These are phyloP conservation scores for Takifugu ocellatus DNA, from an alignment of 2,797 vertebrate genomes.

Conservation along the genomic window DNA sequence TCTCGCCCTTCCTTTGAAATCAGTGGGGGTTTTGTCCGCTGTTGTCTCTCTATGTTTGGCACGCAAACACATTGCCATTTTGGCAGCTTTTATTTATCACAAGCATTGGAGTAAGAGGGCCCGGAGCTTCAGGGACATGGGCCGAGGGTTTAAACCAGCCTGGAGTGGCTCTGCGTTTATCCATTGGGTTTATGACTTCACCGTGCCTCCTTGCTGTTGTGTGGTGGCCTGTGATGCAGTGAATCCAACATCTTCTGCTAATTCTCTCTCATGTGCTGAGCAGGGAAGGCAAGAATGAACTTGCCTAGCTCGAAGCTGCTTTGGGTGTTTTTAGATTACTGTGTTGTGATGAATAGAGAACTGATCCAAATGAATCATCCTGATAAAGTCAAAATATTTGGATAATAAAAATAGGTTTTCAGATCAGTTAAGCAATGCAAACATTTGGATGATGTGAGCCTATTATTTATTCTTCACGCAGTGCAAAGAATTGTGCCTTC, in stretches of 20 bases:
- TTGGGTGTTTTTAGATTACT: too few relatives aligned
- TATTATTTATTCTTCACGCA: too few relatives aligned
- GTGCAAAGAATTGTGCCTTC: neutral
- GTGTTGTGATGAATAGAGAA: too few relatives aligned
- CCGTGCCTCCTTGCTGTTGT: slow-evolving; percentile 15
- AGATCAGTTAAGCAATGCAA: too few relatives aligned
- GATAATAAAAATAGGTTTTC: too few relatives aligned
- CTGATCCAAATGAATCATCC: too few relatives aligned
- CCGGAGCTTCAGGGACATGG: slow-evolving; percentile 46
- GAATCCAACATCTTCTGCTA: slow-evolving; percentile 7
- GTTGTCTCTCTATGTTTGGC: slow-evolving; percentile 61
- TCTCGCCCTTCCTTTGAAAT: slow-evolving; percentile 61
- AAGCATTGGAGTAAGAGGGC: slow-evolving; percentile 51
- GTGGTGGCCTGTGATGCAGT: slow-evolving; percentile 13
- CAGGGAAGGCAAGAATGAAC: slow-evolving; percentile 3
- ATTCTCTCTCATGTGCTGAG: slow-evolving; percentile 18
- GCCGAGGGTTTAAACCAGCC: slow-evolving; percentile 50
- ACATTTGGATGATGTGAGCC: too few relatives aligned
- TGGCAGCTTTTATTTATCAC: slow-evolving; percentile 62
- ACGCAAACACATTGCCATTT: slow-evolving; percentile 52
- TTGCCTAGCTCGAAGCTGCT: too few relatives aligned
- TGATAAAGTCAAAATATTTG: too few relatives aligned
- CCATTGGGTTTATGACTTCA: slow-evolving; percentile 21
- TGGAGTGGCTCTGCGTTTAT: slow-evolving; percentile 40
- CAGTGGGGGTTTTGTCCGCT: slow-evolving; percentile 46